Conservation (phyloP, 2,888 invertebrate genomes). For the Andrena marginata region DNA sequence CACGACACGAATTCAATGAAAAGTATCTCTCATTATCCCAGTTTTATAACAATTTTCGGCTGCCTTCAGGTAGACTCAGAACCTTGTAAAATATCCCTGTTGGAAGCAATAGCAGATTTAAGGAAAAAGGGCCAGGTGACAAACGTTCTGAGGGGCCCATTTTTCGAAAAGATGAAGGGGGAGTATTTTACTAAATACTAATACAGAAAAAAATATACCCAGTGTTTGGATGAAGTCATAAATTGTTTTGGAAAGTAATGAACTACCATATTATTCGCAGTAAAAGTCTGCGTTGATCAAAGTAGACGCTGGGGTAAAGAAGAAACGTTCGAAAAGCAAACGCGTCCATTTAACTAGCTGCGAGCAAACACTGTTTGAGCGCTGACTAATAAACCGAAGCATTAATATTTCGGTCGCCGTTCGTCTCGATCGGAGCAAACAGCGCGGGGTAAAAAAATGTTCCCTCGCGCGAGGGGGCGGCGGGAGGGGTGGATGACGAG, state of each 20-base stretch:
- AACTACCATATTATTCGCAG: no score
- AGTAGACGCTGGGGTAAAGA: not conserved
- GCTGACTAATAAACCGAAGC: conserved; percentile 34
- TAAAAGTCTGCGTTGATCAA: not conserved
- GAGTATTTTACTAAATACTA: no score
- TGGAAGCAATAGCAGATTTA: no score
- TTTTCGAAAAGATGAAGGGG: no score
- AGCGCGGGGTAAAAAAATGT: conserved; percentile 22
- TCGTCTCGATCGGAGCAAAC: conserved; percentile 1
- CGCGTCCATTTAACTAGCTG: conserved; percentile 29
- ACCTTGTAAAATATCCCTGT: no score
- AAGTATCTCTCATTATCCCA: conserved; percentile 2
- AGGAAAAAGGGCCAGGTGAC: no score
- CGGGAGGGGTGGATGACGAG: conserved; percentile 2
- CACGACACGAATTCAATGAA: conserved; percentile 11
- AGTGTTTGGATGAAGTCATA: no score
- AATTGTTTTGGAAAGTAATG: not conserved
- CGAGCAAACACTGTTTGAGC: conserved; percentile 2
- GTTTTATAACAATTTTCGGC: no score
- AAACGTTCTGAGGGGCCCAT: no score
- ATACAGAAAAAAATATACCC: no score
- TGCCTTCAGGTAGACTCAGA: no score
- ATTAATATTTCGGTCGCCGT: conserved; percentile 50
- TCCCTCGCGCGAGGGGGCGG: not conserved
- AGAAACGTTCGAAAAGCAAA: not conserved